Evolutionary conservation across 2,113 vertebrate genomes (phyloP).

Genomic region (Hystrix cristata): DNA sequence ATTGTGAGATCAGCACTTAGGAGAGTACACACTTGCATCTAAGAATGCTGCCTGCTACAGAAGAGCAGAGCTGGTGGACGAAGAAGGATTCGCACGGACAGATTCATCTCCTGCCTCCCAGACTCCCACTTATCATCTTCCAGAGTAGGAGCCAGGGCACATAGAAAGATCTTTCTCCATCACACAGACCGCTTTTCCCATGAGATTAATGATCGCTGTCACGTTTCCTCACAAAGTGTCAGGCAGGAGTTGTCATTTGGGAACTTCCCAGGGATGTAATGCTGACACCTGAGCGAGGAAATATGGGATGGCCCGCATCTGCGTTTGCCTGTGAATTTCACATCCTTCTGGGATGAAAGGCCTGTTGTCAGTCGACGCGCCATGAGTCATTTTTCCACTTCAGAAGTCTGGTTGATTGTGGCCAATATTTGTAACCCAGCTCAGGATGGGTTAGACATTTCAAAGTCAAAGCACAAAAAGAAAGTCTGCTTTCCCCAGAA

Average conservation of each 20-base stretch:
- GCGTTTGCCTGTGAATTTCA: neutral
- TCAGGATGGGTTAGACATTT: neutral
- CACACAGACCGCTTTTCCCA: neutral
- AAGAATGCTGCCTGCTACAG: neutral
- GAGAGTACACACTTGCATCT: neutral
- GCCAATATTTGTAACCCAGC: neutral
- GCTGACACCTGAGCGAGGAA: neutral
- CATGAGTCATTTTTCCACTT: constrained; percentile 9
- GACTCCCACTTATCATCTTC: neutral
- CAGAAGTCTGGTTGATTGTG: neutral
- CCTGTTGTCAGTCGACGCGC: neutral
- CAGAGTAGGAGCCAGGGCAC: neutral
- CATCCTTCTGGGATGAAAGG: constrained; percentile 12
- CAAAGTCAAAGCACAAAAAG: neutral
- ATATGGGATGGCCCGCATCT: neutral
- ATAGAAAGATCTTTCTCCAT: neutral
- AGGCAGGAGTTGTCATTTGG: neutral
- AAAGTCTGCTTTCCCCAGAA: neutral
- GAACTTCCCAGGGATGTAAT: neutral
- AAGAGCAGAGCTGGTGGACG: neutral
- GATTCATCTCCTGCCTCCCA: neutral
- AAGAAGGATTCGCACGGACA: fast-evolving
- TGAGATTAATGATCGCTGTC: neutral
- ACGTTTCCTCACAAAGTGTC: neutral
- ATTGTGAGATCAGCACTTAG: neutral